Conservation (phyloP, 1,140 invertebrate genomes). For the Drosophila dunni region DNA sequence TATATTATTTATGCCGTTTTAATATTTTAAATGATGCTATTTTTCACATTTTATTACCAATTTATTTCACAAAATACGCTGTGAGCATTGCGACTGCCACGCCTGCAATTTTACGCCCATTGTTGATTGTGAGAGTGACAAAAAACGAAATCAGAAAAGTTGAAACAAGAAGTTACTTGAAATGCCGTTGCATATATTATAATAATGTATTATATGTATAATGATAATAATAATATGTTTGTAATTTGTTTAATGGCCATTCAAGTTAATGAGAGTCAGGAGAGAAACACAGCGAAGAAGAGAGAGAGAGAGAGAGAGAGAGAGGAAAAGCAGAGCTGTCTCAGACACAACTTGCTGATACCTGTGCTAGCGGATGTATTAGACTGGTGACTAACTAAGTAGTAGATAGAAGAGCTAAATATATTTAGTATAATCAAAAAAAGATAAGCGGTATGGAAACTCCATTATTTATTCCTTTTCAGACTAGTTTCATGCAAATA, state of each 20-base stretch:
- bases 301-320: background rate
- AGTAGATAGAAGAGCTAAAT: background rate
- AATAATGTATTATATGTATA: constrained; percentile 43
- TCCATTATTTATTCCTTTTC: background rate
- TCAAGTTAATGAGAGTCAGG: constrained; percentile 46
- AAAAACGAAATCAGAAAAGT: background rate
- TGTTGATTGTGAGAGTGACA: constrained; percentile 14
- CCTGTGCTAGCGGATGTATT: background rate
- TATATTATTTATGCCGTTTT: constrained; percentile 78
- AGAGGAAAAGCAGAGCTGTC: background rate
- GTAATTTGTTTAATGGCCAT: constrained; percentile 68
- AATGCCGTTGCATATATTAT: constrained; percentile 59
- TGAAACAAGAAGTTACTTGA: constrained; percentile 29
- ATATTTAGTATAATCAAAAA: background rate
- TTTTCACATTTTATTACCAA: constrained; percentile 82
- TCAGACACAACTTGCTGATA: background rate
- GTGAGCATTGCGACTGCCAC: constrained; percentile 36
- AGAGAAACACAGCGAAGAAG: constrained; percentile 6
- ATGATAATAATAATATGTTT: constrained; percentile 60
- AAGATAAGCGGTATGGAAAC: background rate
- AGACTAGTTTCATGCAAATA: background rate
- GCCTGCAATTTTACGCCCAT: constrained; percentile 16
- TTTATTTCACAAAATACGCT: constrained; percentile 64
- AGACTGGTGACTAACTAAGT: background rate
- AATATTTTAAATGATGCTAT: constrained; percentile 78